Percentiles rank a stretch among this genome's conserved stretches.
Evolutionary conservation across 1,140 invertebrate genomes (phyloP).

Genomic region (Spodoptera frugiperda): DNA sequence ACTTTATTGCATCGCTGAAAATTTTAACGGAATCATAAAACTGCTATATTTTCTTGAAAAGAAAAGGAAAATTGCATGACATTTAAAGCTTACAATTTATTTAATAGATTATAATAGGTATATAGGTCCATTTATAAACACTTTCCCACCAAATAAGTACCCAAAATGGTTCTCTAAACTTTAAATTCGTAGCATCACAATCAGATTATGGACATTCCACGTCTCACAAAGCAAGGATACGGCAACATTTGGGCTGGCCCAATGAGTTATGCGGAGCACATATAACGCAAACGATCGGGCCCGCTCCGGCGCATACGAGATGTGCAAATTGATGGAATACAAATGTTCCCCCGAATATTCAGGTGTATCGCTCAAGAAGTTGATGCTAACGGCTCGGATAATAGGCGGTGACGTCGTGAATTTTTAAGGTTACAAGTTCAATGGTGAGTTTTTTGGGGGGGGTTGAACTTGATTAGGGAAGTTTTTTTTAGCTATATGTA

Average conservation of each 20-base stretch:
- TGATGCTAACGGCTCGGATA: slow-evolving; percentile 1
- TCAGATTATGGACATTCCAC: slow-evolving; percentile 23
- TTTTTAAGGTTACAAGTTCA: background rate
- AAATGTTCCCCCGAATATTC: slow-evolving; percentile 58
- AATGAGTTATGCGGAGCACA: slow-evolving; percentile 73
- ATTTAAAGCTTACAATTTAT: no score
- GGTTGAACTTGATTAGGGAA: background rate
- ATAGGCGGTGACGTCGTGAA: slow-evolving; percentile 8
- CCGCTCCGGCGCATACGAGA: slow-evolving; percentile 73
- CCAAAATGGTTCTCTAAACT: no score
- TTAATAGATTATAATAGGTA: no score
- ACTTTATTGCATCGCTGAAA: no score
- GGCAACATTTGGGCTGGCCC: slow-evolving; percentile 32
- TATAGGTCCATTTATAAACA: no score
- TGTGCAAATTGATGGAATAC: slow-evolving; percentile 79
- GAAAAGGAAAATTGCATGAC: no score
- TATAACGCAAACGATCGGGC: slow-evolving; percentile 69
- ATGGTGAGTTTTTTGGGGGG: background rate
- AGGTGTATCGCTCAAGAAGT: slow-evolving; percentile 41
- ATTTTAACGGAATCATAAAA: no score
- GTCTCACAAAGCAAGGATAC: slow-evolving; percentile 18
- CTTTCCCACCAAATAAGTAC: no score
- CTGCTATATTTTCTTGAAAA: no score
- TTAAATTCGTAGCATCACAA: background rate
- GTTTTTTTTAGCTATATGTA: no score